Evolutionary conservation across 2,113 vertebrate species (phyloP).

Genomic region (Perognathus longimembris): DNA sequence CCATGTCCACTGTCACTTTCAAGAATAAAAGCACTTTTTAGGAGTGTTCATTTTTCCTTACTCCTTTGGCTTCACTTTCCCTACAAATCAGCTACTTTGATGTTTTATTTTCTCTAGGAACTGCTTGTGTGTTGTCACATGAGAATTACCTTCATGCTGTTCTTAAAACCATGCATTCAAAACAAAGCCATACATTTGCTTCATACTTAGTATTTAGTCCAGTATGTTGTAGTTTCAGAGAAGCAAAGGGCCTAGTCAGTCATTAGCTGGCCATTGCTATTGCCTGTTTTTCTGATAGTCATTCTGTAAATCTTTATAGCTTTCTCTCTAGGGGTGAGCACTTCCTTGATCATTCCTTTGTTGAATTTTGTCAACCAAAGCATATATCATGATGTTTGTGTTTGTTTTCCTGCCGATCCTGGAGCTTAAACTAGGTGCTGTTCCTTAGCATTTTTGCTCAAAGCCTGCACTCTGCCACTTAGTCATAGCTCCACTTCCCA

Average conservation of each 20-base stretch:
- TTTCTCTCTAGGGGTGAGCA: neutral
- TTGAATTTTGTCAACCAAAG: constrained; percentile 33
- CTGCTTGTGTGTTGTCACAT: neutral
- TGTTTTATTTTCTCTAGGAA: constrained; percentile 15
- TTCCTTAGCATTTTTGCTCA: no score
- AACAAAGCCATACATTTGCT: constrained; percentile 24
- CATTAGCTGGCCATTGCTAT: neutral
- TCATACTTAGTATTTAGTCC: neutral
- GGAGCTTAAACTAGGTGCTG: no score
- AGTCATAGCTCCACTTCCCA: no score
- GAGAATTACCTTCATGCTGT: neutral
- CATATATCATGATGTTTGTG: no score
- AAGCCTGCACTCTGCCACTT: no score
- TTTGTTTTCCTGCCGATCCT: no score
- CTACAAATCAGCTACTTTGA: neutral
- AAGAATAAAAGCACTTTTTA: neutral
- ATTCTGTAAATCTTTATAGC: neutral
- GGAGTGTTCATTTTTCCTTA: neutral
- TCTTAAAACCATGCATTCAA: neutral
- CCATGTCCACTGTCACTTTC: neutral
- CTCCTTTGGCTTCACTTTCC: neutral
- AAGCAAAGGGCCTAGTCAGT: constrained; percentile 3
- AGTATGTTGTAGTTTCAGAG: neutral
- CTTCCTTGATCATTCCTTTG: neutral
- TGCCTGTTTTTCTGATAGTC: neutral